Evolutionary conservation across 1,140 invertebrate species (phyloP).

Genomic region (Trichoplusia ni): DNA sequence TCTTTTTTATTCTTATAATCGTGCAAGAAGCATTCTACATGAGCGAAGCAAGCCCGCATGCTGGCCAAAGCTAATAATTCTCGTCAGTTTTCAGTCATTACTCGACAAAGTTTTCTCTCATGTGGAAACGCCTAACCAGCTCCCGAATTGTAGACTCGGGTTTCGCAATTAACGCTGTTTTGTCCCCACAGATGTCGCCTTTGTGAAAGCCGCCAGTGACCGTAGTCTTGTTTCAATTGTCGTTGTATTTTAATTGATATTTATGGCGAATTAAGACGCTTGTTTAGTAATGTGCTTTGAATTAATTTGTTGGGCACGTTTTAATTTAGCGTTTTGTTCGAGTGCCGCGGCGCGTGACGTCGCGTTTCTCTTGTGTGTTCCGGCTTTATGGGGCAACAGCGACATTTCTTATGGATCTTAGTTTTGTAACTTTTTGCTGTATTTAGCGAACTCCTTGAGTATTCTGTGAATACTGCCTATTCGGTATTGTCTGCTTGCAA

Average conservation of each 20-base stretch:
- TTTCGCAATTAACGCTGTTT: constrained; percentile 7
- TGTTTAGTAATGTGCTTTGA: constrained; percentile 26
- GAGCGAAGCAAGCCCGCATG: background rate
- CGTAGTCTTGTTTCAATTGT: constrained; percentile 4
- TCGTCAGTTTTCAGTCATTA: constrained; percentile 17
- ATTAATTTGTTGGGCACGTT: constrained; percentile 20
- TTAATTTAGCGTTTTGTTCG: constrained; percentile 18
- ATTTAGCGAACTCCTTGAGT: too few relatives aligned
- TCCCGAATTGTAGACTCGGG: background rate
- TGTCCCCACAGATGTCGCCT: constrained; percentile 5
- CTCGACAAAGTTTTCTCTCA: constrained; percentile 1
- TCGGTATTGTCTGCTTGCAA: too few relatives aligned
- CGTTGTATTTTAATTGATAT: constrained; percentile 24
- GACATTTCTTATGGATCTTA: too few relatives aligned
- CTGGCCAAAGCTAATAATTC: constrained; percentile 7
- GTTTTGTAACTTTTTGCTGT: too few relatives aligned
- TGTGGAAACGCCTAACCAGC: constrained; percentile 4
- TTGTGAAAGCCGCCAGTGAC: background rate
- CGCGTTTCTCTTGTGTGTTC: constrained; percentile 6
- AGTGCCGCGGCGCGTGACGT: background rate
- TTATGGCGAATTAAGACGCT: constrained; percentile 22
- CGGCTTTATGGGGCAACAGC: background rate
- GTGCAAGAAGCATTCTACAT: too few relatives aligned
- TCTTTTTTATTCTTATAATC: too few relatives aligned
- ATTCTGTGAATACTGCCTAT: too few relatives aligned